Evolutionary conservation across 2,113 vertebrate species (phyloP), one percentile per base, ranked within the genome.

Genomic region (Nestor notabilis): DNA sequence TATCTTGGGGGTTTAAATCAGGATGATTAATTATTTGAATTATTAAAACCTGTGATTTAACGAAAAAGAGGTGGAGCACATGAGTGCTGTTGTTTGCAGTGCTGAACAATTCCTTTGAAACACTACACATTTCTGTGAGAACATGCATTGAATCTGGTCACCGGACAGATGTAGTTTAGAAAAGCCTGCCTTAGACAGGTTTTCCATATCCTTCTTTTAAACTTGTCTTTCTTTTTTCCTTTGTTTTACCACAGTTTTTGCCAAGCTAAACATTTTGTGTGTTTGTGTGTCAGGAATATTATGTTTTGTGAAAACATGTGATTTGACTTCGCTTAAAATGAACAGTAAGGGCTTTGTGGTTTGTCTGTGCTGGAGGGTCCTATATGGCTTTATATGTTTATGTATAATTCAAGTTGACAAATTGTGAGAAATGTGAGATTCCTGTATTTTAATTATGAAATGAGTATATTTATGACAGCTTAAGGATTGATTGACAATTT

Each of bases 321-420:
- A 21, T 71, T 95, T 97, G 76, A 94, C 91, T 87, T 95, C 83
- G 92, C 89, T 96, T 91, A 92, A 71, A 83, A 93, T 90, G 72
- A 81, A 93, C 93, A 81, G 39, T 79, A 97, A 97, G 94, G 92
- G 86, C 81, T 94, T 89, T 81, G 71, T 88, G 83, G 84, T 87
- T 91, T 96, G 96, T 95, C 81, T 81, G 52, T 97, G 92, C 80
- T 97, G 41, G 93, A 90, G 64, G 63, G 84, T 94, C 97, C 95
- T 93, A 50, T 83, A 76, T 86, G 29, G 82, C 92, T 96, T 97
- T 94, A 87, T 93, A 66, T 83, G 95, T 88, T 80, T 90, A 71
- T 91, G 31, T 95, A 91, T 79, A 89, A n/a, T 82, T 91, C n/a
- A 81, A 56, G 55, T 23, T 91, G 61, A 93, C 29, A 89, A 89